Evolutionary conservation across 2,888 invertebrate species (phyloP).

Genomic region (Acholoe squamosa): DNA sequence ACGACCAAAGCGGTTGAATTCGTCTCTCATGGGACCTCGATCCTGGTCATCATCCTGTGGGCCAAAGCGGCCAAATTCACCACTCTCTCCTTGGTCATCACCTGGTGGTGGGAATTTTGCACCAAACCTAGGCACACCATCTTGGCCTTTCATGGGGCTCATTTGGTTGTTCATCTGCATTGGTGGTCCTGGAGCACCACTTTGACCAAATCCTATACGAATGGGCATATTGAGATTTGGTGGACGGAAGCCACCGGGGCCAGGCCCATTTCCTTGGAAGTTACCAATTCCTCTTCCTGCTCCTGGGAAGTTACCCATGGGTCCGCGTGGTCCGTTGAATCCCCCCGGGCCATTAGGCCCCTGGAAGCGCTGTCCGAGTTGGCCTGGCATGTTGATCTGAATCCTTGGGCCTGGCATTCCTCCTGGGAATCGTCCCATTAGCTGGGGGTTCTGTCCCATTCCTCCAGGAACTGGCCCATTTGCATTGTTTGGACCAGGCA

Average conservation of each 20-base stretch:
- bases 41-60: constrained; percentile 26
- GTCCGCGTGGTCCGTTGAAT: not conserved
- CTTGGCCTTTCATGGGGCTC: not conserved
- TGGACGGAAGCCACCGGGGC: constrained; percentile 51
- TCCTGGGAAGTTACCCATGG: not conserved
- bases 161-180: not conserved
- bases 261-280: constrained; percentile 39
- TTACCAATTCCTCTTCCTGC: constrained; percentile 22
- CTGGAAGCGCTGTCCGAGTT: not conserved
- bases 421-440: constrained; percentile 26
- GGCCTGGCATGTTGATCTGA: constrained; percentile 41
- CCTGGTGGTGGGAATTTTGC: not conserved
- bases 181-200: constrained; percentile 1
- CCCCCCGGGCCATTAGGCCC: constrained; percentile 43
- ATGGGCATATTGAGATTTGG: constrained; percentile 62
- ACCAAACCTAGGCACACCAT: not conserved
- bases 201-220: not conserved
- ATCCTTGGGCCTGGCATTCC: constrained; percentile 13
- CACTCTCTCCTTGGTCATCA: constrained; percentile 31
- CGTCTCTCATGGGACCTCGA: not conserved
- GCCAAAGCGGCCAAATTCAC: constrained; percentile 42
- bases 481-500: not conserved
- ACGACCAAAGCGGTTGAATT: not conserved
- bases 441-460: constrained; percentile 16
- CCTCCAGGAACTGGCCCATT: constrained; percentile 35